Percentiles rank a stretch among this genome's conserved stretches.
Evolutionary conservation across 2,113 vertebrate genomes (phyloP).

Genomic region (Amphiprion ocellaris): DNA sequence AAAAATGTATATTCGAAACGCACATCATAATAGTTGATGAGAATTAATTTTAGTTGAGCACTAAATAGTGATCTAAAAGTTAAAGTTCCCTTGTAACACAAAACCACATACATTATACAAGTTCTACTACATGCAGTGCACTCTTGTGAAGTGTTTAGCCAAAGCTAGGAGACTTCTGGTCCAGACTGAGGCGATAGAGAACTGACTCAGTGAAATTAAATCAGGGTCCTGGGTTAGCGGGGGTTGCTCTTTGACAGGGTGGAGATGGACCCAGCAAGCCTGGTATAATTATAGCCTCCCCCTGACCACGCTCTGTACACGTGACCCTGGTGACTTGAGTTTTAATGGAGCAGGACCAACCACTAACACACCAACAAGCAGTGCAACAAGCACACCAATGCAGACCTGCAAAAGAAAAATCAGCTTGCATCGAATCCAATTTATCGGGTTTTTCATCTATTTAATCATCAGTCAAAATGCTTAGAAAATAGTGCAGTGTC

Average conservation of each 20-base stretch:
- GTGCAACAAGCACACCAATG: not conserved
- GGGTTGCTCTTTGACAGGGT: slow-evolving; percentile 48
- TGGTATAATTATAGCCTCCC: slow-evolving; percentile 76
- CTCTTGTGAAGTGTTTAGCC: slow-evolving; percentile 5
- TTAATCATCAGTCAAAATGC: not conserved
- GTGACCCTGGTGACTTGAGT: slow-evolving; percentile 48
- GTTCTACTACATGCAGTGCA: not conserved
- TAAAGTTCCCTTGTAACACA: no score
- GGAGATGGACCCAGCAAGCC: slow-evolving; percentile 46
- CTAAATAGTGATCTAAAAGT: no score
- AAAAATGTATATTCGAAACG: no score
- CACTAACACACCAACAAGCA: slow-evolving; percentile 5
- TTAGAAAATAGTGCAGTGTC: no score
- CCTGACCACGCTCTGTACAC: slow-evolving; percentile 53
- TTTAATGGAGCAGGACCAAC: slow-evolving; percentile 59
- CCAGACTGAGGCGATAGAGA: slow-evolving; percentile 40
- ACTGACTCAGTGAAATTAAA: slow-evolving; percentile 80
- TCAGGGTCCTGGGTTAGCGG: slow-evolving; percentile 38
- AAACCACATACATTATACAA: slow-evolving; percentile 1
- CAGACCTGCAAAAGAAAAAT: not conserved
- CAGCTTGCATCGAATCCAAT: fast-evolving
- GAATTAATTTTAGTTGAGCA: not conserved
- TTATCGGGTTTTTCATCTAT: not conserved
- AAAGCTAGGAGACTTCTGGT: slow-evolving; percentile 9
- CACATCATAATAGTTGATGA: no score